A percentile compares a stretch with the other conserved stretches of the same genome.
Evolutionary conservation across 2,888 invertebrate species (phyloP).

Genomic region (Patella ulyssiponensis): DNA sequence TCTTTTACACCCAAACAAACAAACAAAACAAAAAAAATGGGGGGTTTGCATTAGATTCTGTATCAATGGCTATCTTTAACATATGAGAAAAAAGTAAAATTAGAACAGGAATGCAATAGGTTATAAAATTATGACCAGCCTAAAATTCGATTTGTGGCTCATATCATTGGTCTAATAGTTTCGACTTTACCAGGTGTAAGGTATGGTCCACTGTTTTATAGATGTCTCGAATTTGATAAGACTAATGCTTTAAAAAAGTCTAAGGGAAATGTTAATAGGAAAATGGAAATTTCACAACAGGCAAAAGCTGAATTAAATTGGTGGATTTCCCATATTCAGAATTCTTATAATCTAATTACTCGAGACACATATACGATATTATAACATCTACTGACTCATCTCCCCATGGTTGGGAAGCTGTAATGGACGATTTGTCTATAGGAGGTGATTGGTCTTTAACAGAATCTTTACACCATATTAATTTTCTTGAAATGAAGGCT

Average conservation of each 20-base stretch:
- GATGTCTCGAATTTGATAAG: constrained; percentile 18
- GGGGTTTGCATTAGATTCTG: not conserved
- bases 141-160: constrained; percentile 14
- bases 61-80: no score
- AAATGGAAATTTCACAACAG: not conserved
- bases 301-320: constrained; percentile 18
- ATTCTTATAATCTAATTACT: not conserved
- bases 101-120: constrained; percentile 6
- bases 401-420: constrained; percentile 17
- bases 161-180: constrained; percentile 17
- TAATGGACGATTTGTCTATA: not conserved
- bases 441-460: no score
- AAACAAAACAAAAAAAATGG: not conserved
- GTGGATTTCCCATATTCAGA: constrained; percentile 28
- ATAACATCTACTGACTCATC: constrained; percentile 5
- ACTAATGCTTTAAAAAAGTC: constrained; percentile 19
- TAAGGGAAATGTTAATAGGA: no score
- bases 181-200: constrained; percentile 2
- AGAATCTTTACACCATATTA: constrained; percentile 13
- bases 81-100: no score
- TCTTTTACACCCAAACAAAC: not conserved
- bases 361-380: not conserved
- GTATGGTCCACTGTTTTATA: not conserved
- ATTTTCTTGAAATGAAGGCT: constrained; percentile 6
- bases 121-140: not conserved